Percentiles rank a stretch among this genome's conserved stretches.
phyloP scores from a whole-genome alignment of 2,797 vertebrate species.

The Morus bassanus region DNA sequence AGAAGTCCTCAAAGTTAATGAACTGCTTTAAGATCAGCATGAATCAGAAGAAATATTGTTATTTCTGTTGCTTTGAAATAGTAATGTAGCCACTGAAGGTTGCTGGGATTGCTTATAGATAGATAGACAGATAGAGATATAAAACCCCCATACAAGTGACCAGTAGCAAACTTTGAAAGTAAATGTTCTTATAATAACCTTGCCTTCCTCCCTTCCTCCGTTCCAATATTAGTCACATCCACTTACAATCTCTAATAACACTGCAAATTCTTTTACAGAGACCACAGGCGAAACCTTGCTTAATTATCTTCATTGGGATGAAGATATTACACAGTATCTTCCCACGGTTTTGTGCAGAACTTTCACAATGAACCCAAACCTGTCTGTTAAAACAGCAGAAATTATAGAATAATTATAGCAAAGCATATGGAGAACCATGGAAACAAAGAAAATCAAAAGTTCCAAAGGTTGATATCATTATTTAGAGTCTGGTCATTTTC shows the following conservation, averaged over 20 bases:
- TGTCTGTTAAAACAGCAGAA: background rate
- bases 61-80: background rate
- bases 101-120: background rate
- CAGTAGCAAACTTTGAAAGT: background rate
- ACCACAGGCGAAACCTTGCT: background rate
- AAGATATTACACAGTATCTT: background rate
- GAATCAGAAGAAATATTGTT: background rate
- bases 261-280: background rate
- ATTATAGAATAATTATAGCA: background rate
- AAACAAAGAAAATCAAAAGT: background rate
- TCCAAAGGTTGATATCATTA: background rate
- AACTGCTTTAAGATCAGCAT: background rate
- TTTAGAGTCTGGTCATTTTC: background rate
- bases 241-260: background rate
- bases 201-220: background rate
- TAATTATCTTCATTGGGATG: background rate
- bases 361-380: background rate
- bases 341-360: background rate
- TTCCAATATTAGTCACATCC: background rate
- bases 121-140: background rate
- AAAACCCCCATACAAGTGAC: background rate
- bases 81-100: background rate
- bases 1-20: background rate
- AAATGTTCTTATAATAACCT: background rate
- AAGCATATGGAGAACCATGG: background rate